Conservation (phyloP, 1,140 invertebrate species). For the Tribolium madens region DNA sequence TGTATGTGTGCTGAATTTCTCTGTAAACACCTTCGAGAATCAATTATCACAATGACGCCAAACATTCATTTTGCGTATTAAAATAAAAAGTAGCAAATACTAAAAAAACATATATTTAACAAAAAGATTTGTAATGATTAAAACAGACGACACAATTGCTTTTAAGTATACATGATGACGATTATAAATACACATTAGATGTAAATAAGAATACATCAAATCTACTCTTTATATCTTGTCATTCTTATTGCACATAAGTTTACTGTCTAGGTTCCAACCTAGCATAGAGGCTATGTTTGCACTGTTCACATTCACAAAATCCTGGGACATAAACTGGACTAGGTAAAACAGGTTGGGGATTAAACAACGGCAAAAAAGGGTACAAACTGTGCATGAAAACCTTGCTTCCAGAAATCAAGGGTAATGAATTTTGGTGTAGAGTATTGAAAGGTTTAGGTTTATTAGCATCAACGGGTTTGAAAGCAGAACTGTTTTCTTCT, state of each 20-base stretch:
- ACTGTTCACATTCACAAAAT: conserved; percentile 65
- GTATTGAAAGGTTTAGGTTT: conserved; percentile 53
- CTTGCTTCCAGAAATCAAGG: conserved; percentile 62
- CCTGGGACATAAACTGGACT: conserved; percentile 64
- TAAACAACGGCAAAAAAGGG: conserved; percentile 63
- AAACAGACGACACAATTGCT: too few relatives aligned
- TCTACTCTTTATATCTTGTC: too few relatives aligned
- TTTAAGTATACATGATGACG: too few relatives aligned
- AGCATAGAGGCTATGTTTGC: conserved; percentile 52
- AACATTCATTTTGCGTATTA: too few relatives aligned
- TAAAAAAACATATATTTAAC: too few relatives aligned
- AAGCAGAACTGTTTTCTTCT: conserved; percentile 58
- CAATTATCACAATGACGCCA: too few relatives aligned
- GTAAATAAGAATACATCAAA: too few relatives aligned
- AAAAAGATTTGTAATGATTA: too few relatives aligned
- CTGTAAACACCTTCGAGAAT: too few relatives aligned
- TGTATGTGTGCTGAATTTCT: too few relatives aligned
- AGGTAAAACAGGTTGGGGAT: conserved; percentile 61
- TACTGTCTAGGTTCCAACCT: conserved; percentile 37
- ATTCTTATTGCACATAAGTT: not conserved
- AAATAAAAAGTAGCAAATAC: too few relatives aligned
- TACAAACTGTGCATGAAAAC: conserved; percentile 64
- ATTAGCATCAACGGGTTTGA: conserved; percentile 56
- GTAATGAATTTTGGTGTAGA: conserved; percentile 56
- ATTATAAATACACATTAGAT: too few relatives aligned